Base-by-base conservation (phyloP, 2,113 vertebrate species). In the Microcebus griseorufus region DNA sequence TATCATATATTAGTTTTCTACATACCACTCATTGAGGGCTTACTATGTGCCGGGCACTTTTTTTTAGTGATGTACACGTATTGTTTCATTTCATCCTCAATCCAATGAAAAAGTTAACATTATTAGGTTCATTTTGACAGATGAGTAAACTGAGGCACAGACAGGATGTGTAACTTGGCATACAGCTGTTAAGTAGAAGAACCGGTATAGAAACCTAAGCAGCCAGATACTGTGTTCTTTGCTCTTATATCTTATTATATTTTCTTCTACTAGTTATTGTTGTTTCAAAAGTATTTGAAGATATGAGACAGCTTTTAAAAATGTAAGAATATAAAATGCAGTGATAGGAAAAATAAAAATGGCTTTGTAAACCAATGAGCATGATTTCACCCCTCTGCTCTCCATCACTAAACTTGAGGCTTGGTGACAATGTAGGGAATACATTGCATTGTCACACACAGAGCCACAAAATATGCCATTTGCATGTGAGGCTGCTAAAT, bases 301-400 rank as follows among this genome's bases (percentile, higher is more conserved):
- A 45, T 53, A 48, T 65, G 55, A 88, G 75, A 58, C 9, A 39
- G 0, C 8, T 48, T 42, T 90, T 62, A 39, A 37, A 76, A 79
- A 93, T 23, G 11, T 53, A 29, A 9, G 51, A 78, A 27, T 73
- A 0, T 64, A 73, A 88, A 90, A 81, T 62, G 51, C 58, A 51
- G 55, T 88, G 25, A 45, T 67, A 90, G 60, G 81, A 85, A 91
- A 78, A 92, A 83, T 76, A 69, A 94, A 62, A 53, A 32, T 58
- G 34, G 13, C 9, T 94, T 20, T 81, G 25, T 62, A 88, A 78
- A 37, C 8, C 27, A 87, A 0, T 18, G 60, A 45, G 81, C 48
- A 14, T 17, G 10, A 1, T 14, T 14, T 62, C 32, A 34, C 9
- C 60, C 7, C 14, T 76, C 25, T 73, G 25, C 12, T n/a, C 13